Evolutionary conservation across 2,888 invertebrate species (phyloP), one percentile per base, ranked within the genome.

Genomic region (Amblyjoppa proteus): DNA sequence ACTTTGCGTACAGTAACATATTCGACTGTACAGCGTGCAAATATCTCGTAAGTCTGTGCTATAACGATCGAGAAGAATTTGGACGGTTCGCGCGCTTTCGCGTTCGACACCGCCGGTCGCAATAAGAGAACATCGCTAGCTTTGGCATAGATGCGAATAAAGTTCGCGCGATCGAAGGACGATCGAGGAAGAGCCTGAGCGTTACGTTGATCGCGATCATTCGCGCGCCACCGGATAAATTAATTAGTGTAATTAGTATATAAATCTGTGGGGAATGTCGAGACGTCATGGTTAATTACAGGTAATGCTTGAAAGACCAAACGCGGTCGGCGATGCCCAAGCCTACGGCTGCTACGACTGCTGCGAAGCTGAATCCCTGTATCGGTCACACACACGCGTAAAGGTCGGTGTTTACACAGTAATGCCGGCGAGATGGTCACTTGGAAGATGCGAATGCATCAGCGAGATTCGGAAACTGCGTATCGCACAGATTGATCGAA

Each of bases 161-260:
- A 69, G 41, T 45, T 28, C 58, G 38, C 58, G 45, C 58, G 34
- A 58, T 78, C 69, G 58, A 58, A 38, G 13, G 45, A 45, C 66
- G 53, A 68, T 77, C 53, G 61, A 7, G 61, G 49, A 13, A 34
- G 16, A 45, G 45, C 53, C 11, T 0, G 5, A 66, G 3, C 34
- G 56, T 28, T n/a, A 5, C n/a, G 66, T 16, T 45, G 70, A 58
- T 69, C 81, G 68, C 68, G 74, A 58, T 81, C 73, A 13, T 31
- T 80, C 45, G 73, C 71, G 71, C 66, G 56, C 70, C 56, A 34
- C 69, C 84, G 86, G 88, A 90, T 90, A 87, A 89, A 91, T 90
- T 90, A 90, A 90, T 90, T 90, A 89, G 83, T 87, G 88, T 89
- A 90, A 90, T 90, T 90, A 89, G 88, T 89, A 88, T 68, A 90